Evolutionary conservation across 1,140 invertebrate species (phyloP), one percentile per base, ranked within the genome.

Genomic region (Drosophila nannoptera): DNA sequence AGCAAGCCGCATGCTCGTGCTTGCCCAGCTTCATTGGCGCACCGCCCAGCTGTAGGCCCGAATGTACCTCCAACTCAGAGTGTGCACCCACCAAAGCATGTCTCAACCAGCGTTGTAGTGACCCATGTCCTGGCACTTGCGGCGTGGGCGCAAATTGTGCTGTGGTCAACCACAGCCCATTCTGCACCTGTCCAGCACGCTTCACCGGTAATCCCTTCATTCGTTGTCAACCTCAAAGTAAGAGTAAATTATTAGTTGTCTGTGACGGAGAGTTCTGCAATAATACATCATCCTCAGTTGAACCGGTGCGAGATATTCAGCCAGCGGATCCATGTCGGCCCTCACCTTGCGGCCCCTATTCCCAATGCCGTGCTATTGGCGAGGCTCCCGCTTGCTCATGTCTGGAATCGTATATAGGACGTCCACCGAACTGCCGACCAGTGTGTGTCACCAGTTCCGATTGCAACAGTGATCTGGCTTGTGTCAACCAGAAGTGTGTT

Each of bases 161-260:
- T 88, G 94, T 96, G 8, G 92, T 96, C 38, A 95, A 94, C 81
- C 96, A 96, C 82, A 95, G 93, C 89, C 95, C 95, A 12, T 93
- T 96, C 64, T 96, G 95, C 88, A 94, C 92, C 70, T 96, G 95
- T 86, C 91, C 92, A 3, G 90, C 91, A 9, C 93, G 94, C 7
- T 95, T 92, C 71, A 93, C 92, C 4, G 95, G 95, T 4, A 95
- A 96, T 91, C 95, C 95, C 5, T 95, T 96, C 78, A 92, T 93
- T 58, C 92, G 92, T 90, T 93, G 92, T 70, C 90, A 89, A 89
- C 91, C 90, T 3, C 81, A 86, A 68, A 87, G 88, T 89, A 89
- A 88, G 86, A 56, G 64, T 9, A 58, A n/a, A 6, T 32, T 2
- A 36, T 12, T 9, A n/a, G 31, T 6, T 31, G 38, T 33, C n/a